Evolutionary conservation across 2,113 vertebrate genomes (phyloP).

Genomic region (Gymnarchus niloticus): DNA sequence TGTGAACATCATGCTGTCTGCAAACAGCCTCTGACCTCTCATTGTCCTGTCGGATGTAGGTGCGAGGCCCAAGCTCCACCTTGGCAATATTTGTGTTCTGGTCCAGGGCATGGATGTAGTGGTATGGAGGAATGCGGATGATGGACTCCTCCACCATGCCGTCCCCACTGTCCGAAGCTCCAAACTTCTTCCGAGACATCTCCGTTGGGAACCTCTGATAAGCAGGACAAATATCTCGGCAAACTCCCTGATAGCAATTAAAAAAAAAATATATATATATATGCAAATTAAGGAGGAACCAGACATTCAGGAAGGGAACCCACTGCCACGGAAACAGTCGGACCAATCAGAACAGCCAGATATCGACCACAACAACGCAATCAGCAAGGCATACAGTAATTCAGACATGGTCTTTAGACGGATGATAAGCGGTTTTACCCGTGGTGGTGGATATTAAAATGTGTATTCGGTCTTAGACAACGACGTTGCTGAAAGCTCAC

Average conservation of each 20-base stretch:
- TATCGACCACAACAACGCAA: neutral
- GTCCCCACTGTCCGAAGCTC: neutral
- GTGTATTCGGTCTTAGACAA: neutral
- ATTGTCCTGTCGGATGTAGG: slow-evolving; percentile 86
- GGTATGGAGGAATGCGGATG: slow-evolving; percentile 82
- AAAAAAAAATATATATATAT: no score
- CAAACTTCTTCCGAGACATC: slow-evolving; percentile 33
- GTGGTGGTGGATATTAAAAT: neutral
- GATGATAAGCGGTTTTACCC: neutral
- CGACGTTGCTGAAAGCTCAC: neutral
- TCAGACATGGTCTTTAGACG: neutral
- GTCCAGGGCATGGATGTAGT: slow-evolving; percentile 85
- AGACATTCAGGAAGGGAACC: neutral
- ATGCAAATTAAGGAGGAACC: no score
- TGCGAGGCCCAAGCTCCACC: slow-evolving; percentile 78
- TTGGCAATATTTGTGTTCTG: slow-evolving; percentile 84
- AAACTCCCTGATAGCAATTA: neutral
- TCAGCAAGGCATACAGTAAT: neutral
- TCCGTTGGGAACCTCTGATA: neutral
- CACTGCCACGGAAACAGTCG: neutral
- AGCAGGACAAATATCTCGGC: neutral
- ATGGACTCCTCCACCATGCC: slow-evolving; percentile 61
- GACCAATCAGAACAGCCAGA: neutral
- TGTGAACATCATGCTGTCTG: neutral
- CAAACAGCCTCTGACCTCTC: slow-evolving; percentile 73